Conservation (phyloP, 2,113 vertebrate species). For the Triplophysa siluroides region DNA sequence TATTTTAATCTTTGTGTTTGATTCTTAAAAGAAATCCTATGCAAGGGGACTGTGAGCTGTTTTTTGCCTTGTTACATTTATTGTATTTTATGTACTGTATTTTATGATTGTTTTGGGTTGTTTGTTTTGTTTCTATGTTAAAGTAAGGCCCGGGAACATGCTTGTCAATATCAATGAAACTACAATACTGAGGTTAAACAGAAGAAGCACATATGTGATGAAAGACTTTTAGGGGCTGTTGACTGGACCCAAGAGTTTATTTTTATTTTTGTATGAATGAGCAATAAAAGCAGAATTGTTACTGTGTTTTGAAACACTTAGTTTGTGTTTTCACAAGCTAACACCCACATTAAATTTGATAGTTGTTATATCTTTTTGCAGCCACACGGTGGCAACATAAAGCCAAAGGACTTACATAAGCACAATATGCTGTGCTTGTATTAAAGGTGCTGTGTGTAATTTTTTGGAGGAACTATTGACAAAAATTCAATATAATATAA, state of each 20-base stretch:
- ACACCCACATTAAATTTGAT: background rate
- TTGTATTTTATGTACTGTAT: constrained; percentile 10
- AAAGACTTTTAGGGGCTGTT: background rate
- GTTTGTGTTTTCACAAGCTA: background rate
- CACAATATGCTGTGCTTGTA: background rate
- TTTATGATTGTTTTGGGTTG: background rate
- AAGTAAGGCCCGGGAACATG: background rate
- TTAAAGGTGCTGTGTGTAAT: background rate
- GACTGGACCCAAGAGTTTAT: background rate
- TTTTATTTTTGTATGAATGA: constrained; percentile 24
- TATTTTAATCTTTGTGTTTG: constrained; percentile 1
- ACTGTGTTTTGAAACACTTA: background rate
- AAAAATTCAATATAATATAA: too few species aligned
- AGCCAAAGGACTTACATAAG: background rate
- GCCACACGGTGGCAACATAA: constrained; percentile 30
- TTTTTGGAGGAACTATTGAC: too few species aligned
- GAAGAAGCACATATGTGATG: background rate
- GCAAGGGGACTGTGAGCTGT: background rate
- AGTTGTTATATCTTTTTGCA: background rate
- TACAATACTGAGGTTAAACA: background rate
- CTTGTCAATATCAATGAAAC: background rate
- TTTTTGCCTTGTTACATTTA: background rate
- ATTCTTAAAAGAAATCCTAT: background rate
- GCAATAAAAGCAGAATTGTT: background rate
- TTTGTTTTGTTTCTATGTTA: constrained; percentile 26